Base-by-base conservation (phyloP, 2,797 vertebrate species). In the Gouania willdenowi region DNA sequence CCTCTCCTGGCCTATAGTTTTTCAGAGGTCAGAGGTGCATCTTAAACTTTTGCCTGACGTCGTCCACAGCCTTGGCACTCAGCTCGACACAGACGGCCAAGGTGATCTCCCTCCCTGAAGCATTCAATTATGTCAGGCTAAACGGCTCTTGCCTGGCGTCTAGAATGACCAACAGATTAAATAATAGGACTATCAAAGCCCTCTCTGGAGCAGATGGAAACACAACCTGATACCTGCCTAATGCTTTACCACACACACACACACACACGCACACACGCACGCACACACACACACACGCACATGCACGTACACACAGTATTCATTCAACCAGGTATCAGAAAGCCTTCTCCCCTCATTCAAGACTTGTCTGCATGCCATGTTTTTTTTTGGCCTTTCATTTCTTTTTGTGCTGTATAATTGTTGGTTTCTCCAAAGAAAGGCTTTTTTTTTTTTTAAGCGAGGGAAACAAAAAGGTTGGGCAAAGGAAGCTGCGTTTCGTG, bases 211-310 rank as follows among this genome's bases (percentile, higher is more conserved):
- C 81, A 84, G 80, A 82, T 83, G 86, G 84, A 87, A 84, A 83
- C 77, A 82, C 77, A 86, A 88, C 82, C 80, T 77, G 82, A 88
- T 85, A 85, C 83, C 81, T 79, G 73, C 75, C 64, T 81, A 83
- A 84, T 84, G 78, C 79, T 62, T 53, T 56, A 42, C 49, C 59
- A 45, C 44, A 50, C 66, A 28, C 30, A 2, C 55, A 24, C 59
- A 16, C 59, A 16, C 31, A 10, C 10, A 10, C 10, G 10, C 10
- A 10, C 10, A 10, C 10, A 10, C 10, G 10, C 10, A 10, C 10
- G 10, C 10, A 10, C 10, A 10, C 42, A 12, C 33, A 41, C 56
- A 40, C 19, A 26, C 25, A 9, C 27, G 18, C 19, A 20, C 19
- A 20, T 19, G 20, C 19, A 20, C 19, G 20, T 19, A 20, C 19